A percentile compares a stretch with the other conserved stretches of the same genome.
Conservation (phyloP, 2,113 vertebrate genomes). For the Cyanoramphus novaezelandiae region DNA sequence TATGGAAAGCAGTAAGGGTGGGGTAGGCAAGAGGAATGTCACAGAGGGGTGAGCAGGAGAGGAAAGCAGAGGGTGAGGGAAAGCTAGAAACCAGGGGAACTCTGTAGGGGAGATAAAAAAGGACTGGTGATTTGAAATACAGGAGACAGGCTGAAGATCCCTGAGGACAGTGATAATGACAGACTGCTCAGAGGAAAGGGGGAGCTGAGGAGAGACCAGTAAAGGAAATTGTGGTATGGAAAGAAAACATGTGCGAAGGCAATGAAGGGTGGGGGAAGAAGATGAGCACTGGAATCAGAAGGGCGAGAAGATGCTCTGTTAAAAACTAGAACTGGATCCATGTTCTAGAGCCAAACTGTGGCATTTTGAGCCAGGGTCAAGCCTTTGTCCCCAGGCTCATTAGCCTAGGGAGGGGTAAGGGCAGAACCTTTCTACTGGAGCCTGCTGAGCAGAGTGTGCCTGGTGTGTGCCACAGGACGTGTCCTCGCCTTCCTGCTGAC, state of each 20-base stretch:
- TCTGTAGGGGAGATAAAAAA: not conserved
- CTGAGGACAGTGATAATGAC: not conserved
- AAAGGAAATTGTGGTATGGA: not conserved
- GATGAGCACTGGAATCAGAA: not conserved
- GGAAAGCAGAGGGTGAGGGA: not conserved
- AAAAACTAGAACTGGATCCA: not conserved
- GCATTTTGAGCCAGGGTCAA: not conserved
- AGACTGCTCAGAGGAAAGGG: not conserved
- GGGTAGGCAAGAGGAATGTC: not conserved
- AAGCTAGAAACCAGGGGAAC: not conserved
- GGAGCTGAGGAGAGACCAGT: not conserved
- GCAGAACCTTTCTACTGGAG: not conserved
- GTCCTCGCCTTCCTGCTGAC: not conserved
- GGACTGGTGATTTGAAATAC: not conserved
- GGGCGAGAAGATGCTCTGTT: not conserved
- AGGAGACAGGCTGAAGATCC: not conserved
- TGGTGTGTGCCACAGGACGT: not conserved
- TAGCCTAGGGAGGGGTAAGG: not conserved
- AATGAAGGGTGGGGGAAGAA: not conserved
- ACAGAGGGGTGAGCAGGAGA: not conserved
- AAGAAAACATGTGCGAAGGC: not conserved
- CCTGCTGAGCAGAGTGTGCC: not conserved
- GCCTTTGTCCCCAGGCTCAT: not conserved
- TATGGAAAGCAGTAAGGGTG: not conserved
- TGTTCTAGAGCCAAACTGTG: not conserved